phyloP scores from a whole-genome alignment of 2,888 invertebrate species.

The Hyalella azteca region DNA sequence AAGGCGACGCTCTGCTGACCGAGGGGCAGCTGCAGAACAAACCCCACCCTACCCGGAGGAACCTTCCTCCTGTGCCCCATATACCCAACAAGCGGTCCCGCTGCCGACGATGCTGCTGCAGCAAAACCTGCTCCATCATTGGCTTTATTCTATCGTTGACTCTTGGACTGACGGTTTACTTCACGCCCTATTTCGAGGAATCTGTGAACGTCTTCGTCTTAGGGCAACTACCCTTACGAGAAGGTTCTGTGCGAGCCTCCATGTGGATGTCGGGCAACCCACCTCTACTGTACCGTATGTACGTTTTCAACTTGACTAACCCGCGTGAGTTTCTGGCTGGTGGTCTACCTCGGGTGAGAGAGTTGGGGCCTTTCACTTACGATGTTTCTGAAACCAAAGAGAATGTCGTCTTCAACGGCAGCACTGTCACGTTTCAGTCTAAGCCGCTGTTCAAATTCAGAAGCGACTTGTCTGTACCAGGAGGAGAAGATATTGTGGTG shows the following conservation, averaged over 20 bases:
- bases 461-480: conserved; percentile 69
- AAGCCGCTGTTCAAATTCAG: conserved; percentile 72
- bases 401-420: conserved; percentile 80
- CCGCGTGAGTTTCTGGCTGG: conserved; percentile 64
- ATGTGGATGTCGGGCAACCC: conserved; percentile 58
- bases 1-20: not conserved
- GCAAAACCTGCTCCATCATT: not conserved
- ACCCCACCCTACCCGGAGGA: not conserved
- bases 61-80: not conserved
- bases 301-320: conserved; percentile 63
- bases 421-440: conserved; percentile 84
- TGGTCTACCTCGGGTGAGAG: conserved; percentile 74
- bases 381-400: conserved; percentile 70
- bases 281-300: conserved; percentile 63
- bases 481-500: conserved; percentile 73
- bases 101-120: conserved; percentile 13
- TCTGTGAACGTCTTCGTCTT: not conserved
- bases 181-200: not conserved
- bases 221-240: conserved; percentile 40
- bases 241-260: conserved; percentile 47
- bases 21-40: not conserved
- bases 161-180: conserved; percentile 59
- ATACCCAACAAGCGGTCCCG: not conserved
- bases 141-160: not conserved
- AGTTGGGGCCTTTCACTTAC: conserved; percentile 87